Percentiles rank a stretch among this genome's conserved stretches.
These are phyloP conservation scores for Rynchops niger DNA, from an alignment of 2,113 vertebrate species.

Conservation along the genomic window DNA sequence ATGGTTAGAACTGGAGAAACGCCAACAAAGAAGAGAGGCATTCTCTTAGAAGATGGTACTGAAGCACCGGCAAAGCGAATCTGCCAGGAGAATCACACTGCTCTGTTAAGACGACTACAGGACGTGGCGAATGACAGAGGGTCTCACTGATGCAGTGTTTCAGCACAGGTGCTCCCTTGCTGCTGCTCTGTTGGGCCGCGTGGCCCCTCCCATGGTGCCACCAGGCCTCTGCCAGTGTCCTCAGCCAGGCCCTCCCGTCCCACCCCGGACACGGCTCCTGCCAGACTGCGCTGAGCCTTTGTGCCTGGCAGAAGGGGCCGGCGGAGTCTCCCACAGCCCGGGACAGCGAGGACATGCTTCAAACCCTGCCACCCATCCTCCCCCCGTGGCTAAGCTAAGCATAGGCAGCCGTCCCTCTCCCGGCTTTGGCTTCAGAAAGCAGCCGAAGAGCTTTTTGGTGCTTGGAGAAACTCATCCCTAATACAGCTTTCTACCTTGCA, in stretches of 20 bases:
- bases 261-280: background rate
- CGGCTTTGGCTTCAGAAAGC: background rate
- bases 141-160: slow-evolving; percentile 76
- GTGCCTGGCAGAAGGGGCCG: rapidly evolving
- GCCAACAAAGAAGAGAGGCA: slow-evolving; percentile 89
- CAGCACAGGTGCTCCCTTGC: background rate
- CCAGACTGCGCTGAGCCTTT: background rate
- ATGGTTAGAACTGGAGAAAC: slow-evolving; percentile 94
- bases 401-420: rapidly evolving
- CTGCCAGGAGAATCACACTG: slow-evolving; percentile 88
- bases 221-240: background rate
- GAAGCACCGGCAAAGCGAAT: slow-evolving; percentile 89
- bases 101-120: slow-evolving; percentile 86
- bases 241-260: background rate
- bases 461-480: background rate
- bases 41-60: slow-evolving; percentile 83
- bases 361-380: rapidly evolving
- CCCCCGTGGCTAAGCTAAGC: too few relatives aligned
- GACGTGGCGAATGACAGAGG: slow-evolving; percentile 92
- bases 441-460: background rate
- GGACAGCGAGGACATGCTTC: rapidly evolving
- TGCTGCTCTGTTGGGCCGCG: background rate
- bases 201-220: rapidly evolving
- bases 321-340: too few relatives aligned
- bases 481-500: background rate